Evolutionary conservation across 2,888 invertebrate genomes (phyloP), one percentile per base, ranked within the genome.

Genomic region (Drosophila parthenogenetica): DNA sequence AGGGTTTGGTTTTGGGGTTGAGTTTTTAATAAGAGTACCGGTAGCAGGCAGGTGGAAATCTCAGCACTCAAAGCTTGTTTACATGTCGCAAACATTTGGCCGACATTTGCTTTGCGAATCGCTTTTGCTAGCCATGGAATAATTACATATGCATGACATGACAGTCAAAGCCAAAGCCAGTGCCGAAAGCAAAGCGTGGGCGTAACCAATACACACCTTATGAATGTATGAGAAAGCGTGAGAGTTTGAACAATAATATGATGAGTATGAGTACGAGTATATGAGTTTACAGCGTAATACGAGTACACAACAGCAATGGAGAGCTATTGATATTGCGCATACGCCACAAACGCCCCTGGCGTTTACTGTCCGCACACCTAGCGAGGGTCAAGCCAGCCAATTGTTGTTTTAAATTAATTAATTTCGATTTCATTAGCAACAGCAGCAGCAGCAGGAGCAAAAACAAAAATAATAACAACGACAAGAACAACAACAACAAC

Each of bases 131-230:
- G 73, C 84, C 71, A 67, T 76, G 73, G 70, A 75, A 87, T 84
- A 84, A 84, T 84, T 84, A 87, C 87, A 84, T 81, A 84, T 84
- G 83, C 83, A 84, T 84, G 87, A 78, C 81, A 81, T 78, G 69
- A 68, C 75, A 77, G 60, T 51, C 73, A 75, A 71, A 71, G 65
- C 62, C 71, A 71, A 77, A 29, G 70, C 57, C 61, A 16, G 19
- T 14, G 50, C 14, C 54, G 35, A 48, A 58, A 65, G 60, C 71
- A 71, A 79, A 83, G 79, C 59, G 64, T 81, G 87, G 79, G 83
- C 68, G 81, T 75, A 59, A 67, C 84, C 83, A 77, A 84, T 84
- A 75, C 55, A 43, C 42, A 53, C 68, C 55, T 48, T 67, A 39
- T 53, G 35, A n/a, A 14, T 58, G 14, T 53, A 49, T 19, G 14